These are phyloP conservation scores for Archocentrus centrarchus DNA, from an alignment of 2,113 vertebrate genomes.

Conservation along the genomic window DNA sequence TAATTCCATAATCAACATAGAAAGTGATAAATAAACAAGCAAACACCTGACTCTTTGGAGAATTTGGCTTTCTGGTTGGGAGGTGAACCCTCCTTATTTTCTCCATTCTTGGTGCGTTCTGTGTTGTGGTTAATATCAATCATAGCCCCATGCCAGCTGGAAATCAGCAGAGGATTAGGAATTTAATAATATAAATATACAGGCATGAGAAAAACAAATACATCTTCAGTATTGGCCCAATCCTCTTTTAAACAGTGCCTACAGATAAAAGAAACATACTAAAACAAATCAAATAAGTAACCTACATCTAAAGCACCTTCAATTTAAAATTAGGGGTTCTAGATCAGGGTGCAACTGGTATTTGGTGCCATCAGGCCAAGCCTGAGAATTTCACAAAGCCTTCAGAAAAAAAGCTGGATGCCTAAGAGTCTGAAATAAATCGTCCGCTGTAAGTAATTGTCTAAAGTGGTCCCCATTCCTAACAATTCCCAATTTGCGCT, in stretches of 20 bases:
- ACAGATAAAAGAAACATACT: neutral
- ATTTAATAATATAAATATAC: neutral
- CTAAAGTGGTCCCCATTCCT: too few relatives aligned
- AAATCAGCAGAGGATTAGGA: neutral
- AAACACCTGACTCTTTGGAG: conserved; percentile 78
- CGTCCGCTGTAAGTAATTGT: too few relatives aligned
- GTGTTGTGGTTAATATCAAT: conserved; percentile 82
- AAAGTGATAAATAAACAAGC: neutral
- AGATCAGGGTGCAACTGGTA: neutral
- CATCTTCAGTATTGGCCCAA: neutral
- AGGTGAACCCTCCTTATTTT: conserved; percentile 51
- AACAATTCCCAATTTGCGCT: too few relatives aligned
- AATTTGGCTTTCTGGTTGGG: conserved; percentile 36
- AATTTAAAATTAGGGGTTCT: neutral
- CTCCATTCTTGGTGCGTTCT: conserved; percentile 52
- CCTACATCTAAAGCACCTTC: neutral
- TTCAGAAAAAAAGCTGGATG: neutral
- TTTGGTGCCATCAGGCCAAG: neutral
- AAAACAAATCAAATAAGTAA: neutral
- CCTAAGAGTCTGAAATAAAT: too few relatives aligned
- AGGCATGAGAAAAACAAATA: neutral
- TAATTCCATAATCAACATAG: neutral
- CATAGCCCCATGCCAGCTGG: conserved; percentile 86
- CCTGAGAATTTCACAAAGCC: neutral
- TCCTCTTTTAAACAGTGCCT: neutral